Percentiles rank a stretch among this genome's conserved stretches.
phyloP scores from a whole-genome alignment of 2,888 invertebrate species.

The Temnothorax unifasciatus region DNA sequence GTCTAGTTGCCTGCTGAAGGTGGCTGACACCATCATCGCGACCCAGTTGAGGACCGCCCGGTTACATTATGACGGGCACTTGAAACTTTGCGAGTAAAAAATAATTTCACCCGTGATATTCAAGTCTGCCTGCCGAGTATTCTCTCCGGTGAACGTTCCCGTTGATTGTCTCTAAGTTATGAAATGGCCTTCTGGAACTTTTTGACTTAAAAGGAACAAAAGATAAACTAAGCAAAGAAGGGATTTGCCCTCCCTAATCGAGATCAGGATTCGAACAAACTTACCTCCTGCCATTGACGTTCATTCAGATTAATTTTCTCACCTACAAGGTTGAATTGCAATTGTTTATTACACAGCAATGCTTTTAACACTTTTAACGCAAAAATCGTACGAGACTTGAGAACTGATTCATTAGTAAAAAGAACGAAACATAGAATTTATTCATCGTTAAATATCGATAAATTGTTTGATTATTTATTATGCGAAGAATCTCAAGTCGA shows the following conservation, averaged over 20 bases:
- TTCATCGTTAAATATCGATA: background rate
- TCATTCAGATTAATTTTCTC: conserved; percentile 2
- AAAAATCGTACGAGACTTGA: background rate
- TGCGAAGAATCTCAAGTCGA: background rate
- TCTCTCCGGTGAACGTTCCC: conserved; percentile 43
- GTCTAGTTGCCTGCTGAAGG: conserved; percentile 50
- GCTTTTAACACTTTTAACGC: background rate
- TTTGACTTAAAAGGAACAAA: conserved; percentile 37
- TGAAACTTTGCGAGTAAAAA: conserved; percentile 72
- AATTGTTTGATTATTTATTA: background rate
- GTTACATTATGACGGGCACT: conserved; percentile 68
- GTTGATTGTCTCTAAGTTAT: conserved; percentile 63
- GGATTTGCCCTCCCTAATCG: conserved; percentile 5
- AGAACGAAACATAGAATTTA: background rate
- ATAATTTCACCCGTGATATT: conserved; percentile 71
- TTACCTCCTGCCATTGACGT: background rate
- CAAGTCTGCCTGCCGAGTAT: conserved; percentile 53
- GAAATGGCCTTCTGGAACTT: conserved; percentile 51
- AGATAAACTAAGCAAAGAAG: background rate
- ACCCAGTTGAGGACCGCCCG: conserved; percentile 59
- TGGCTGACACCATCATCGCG: conserved; percentile 57
- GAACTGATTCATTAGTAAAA: background rate
- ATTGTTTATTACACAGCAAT: background rate
- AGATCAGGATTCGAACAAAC: conserved; percentile 13
- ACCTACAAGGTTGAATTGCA: background rate